A percentile compares a stretch with the other conserved stretches of the same genome.
Evolutionary conservation across 2,113 vertebrate species (phyloP).

Genomic region (Siniperca knerii): DNA sequence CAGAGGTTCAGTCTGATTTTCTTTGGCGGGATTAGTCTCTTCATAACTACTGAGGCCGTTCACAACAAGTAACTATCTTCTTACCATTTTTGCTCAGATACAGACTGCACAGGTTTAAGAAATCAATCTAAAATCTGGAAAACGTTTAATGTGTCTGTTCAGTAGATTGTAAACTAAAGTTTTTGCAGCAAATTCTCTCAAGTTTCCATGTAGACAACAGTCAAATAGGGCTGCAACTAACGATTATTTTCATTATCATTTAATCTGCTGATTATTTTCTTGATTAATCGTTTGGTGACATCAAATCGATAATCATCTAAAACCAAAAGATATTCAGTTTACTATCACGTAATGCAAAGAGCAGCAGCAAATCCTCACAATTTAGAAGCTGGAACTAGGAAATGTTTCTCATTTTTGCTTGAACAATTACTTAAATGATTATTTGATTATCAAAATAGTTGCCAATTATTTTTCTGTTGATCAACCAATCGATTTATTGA

Average conservation of each 20-base stretch:
- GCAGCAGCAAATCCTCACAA: not conserved
- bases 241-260: not conserved
- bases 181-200: not conserved
- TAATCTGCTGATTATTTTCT: not conserved
- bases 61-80: slow-evolving; percentile 32
- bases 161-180: not conserved
- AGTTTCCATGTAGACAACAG: not conserved
- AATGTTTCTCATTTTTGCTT: not conserved
- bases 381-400: not conserved
- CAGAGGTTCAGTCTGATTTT: not conserved
- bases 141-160: not conserved
- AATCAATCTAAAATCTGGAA: not conserved
- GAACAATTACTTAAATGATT: not conserved
- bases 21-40: slow-evolving; percentile 4
- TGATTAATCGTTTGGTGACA: not conserved
- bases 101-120: not conserved
- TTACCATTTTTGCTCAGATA: not conserved
- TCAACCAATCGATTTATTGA: not conserved
- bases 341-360: not conserved
- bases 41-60: not conserved
- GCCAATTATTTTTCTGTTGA: not conserved
- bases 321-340: not conserved
- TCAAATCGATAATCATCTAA: not conserved
- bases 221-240: not conserved
- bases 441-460: not conserved